A percentile compares a stretch with the other conserved stretches of the same genome.
Evolutionary conservation across 1,140 invertebrate species (phyloP).

Genomic region (Drosophila pruinosa): DNA sequence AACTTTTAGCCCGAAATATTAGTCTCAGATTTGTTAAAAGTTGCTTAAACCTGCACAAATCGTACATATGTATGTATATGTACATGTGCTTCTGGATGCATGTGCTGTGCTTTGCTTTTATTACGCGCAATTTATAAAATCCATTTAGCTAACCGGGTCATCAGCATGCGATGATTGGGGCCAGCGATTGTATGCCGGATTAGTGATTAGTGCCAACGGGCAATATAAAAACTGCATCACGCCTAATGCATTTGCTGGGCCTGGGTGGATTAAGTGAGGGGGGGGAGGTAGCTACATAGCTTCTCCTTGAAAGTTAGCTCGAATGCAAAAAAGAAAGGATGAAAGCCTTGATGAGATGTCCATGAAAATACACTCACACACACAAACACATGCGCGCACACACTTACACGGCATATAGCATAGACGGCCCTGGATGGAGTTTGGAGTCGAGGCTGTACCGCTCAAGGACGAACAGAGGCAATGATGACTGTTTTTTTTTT

Average conservation of each 20-base stretch:
- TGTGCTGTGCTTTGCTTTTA: background rate
- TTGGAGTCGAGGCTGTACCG: conserved; percentile 36
- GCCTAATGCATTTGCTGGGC: conserved; percentile 10
- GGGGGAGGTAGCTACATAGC: too few relatives aligned
- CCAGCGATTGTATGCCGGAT: conserved; percentile 35
- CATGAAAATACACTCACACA: conserved; percentile 30
- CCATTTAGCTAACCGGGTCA: conserved; percentile 41
- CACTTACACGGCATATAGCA: background rate
- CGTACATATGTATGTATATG: background rate
- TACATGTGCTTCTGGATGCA: background rate
- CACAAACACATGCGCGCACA: background rate
- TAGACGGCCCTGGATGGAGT: conserved; percentile 18
- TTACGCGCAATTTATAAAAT: conserved; percentile 16
- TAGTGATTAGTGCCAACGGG: conserved; percentile 24
- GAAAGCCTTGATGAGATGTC: conserved; percentile 35
- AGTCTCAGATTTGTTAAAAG: too few relatives aligned
- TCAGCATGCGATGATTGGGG: conserved; percentile 33
- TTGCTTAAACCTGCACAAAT: background rate
- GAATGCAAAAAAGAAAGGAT: background rate
- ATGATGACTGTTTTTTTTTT: background rate
- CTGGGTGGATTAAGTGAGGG: background rate
- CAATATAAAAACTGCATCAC: conserved; percentile 9
- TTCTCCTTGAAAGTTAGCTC: conserved; percentile 6
- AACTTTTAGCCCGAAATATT: too few relatives aligned
- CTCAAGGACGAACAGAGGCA: conserved; percentile 23